Evolutionary conservation across 2,113 vertebrate genomes (phyloP), one percentile per base, ranked within the genome.

Genomic region (Cygnus atratus): DNA sequence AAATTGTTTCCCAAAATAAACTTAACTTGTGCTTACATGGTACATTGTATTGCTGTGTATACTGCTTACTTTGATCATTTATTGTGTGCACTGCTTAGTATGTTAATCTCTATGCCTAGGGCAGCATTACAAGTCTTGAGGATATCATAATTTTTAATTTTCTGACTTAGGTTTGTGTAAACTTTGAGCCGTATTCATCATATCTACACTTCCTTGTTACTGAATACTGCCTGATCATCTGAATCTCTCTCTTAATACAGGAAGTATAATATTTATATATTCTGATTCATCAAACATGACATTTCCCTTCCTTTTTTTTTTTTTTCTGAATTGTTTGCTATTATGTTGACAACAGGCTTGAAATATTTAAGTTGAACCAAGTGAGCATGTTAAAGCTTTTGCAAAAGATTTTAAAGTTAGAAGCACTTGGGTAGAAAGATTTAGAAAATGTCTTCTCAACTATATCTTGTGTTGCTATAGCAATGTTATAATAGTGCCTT

Each of bases 381-480:
- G 8, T 88, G 71, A 66, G 13, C 11, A 67, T 86, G 66, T 84
- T 83, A 78, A 79, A 75, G 18, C 20, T 52, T 91, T 90, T 90
- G 59, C 35, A 67, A 81, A 92, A 71, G 39, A 63, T 90, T 83
- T 82, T 28, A 46, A 95, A 95, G 48, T 94, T 94, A 87, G 50
- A 92, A 88, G 31, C 66, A 88, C 68, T 24, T 75, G 46, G 3
- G 29, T 86, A 93, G 73, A 91, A 92, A 74, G 20, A 22, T 78
- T 89, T 94, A 87, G 80, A 88, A 92, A 93, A 83, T 83, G 14
- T 77, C 62, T 90, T 77, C 82, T 72, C 39, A 91, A 80, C 39
- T 62, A 5, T 73, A 87, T 90, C 21, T 86, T 70, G 37, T 26
- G 96, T 97, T 97, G 92, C 95, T 87, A 96, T 96, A 93, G 96